Base-by-base conservation (phyloP, 2,797 vertebrate genomes). In the Neopelma chrysocephalum region DNA sequence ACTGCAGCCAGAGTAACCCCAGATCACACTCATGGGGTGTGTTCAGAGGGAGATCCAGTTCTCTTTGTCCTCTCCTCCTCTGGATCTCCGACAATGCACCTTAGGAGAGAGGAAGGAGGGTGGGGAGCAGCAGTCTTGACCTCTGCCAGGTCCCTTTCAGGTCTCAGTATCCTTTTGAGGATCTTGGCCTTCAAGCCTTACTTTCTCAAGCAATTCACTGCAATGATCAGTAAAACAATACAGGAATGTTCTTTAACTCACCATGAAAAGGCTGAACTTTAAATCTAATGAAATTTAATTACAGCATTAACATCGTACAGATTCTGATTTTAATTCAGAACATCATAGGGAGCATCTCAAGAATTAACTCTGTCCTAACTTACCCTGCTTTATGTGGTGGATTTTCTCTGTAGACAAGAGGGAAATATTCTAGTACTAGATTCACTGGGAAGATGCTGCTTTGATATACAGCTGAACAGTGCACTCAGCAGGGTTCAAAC, bases 211-310 rank as follows among this genome's bases (percentile, higher is more conserved):
- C 48, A 87, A 68, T 89, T 93, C 70, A 50, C 82, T 81, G 53
- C 5, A 13, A 79, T 70, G 61, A 94, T 83, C 73, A 85, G 85
- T 91, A 76, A 87, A 84, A 82, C 54, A 75, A 83, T 80, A 93
- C 7, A 91, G 53, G 73, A 82, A 87, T 81, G 71, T 87, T 94
- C 87, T 88, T 91, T 91, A 94, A 94, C 54, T 75, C 80, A 73
- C 69, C 87, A 11, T 87, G 95, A 93, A 97, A 97, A 96, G 71
- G 56, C 31, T 91, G 87, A 91, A 88, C 77, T 96, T 97, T 96
- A 96, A 95, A 96, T 97, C 89, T 96, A 97, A 96, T 91, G 94
- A 96, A 79, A 90, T 92, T 96, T 96, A 97, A 97, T 97, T 95
- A 87, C 73, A 66, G 57, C 57, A 82, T 96, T 97, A 93, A 92